Base-by-base conservation (phyloP, 1,140 invertebrate genomes). In the Daktulosphaira vitifoliae region DNA sequence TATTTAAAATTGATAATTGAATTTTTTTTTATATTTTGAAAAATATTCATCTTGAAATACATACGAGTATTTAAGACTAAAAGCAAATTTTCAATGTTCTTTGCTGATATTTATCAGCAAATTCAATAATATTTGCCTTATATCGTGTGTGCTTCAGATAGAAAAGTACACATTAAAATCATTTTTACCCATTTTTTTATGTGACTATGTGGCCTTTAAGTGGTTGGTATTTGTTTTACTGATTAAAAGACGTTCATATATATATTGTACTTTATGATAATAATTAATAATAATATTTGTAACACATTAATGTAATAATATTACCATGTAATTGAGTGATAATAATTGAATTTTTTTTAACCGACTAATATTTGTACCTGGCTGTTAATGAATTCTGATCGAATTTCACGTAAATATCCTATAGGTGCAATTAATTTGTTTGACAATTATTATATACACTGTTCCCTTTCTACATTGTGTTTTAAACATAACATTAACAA, bases 261-360 rank as follows among this genome's bases (percentile, higher is more conserved):
- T 33, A 33, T 33, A 6, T 33, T 33, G 11, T 6, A 33, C 29
- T 33, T n/a, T n/a, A 33, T 33, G 29, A 33, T 33, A 11, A 33
- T 11, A 11, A 33, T n/a, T 33, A 33, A 33, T 33, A 33, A 33
- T 59, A 59, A 25, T 18, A 15, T 25, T 48, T 48, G n/a, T n/a
- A n/a, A n/a, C n/a, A n/a, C n/a, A n/a, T 62, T 29, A 62, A 46
- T 26, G 44, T 46, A 44, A 46, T 59, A 29, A 59, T 46, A 46
- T 59, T 59, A 62, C 56, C 56, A 62, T 46, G 42, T 48, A 62
- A 62, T 62, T 8, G 25, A 62, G 42, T 62, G 56, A 62, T 62
- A 42, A 59, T 46, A 29, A 62, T 48, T 62, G 39, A 39, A 48
- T 29, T 62, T 62, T 42, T 54, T 62, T 62, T 62, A 62, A 62